Percentiles rank a stretch among this genome's conserved stretches.
These are phyloP conservation scores for Parnassius orleans DNA, from an alignment of 2,888 invertebrate genomes.

Conservation along the genomic window DNA sequence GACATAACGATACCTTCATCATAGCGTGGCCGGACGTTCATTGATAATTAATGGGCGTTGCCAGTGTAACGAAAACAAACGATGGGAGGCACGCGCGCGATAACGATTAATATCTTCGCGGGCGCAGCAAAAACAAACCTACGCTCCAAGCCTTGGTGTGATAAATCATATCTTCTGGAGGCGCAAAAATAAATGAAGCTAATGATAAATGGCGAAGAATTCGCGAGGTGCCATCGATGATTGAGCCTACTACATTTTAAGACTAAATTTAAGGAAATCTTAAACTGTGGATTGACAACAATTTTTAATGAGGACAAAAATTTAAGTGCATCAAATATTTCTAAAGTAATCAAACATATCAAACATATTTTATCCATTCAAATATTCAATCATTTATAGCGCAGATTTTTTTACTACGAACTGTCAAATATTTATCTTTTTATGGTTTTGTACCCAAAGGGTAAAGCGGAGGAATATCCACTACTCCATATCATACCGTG, in stretches of 20 bases:
- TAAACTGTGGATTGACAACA: too few relatives aligned
- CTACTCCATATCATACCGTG: too few relatives aligned
- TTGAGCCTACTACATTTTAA: conserved; percentile 64
- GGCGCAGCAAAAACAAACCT: conserved; percentile 77
- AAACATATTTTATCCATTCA: too few relatives aligned
- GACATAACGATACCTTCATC: conserved; percentile 74
- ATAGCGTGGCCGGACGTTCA: conserved; percentile 73
- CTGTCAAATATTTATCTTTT: conserved; percentile 58
- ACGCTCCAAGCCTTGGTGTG: conserved; percentile 67
- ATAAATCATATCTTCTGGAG: conserved; percentile 79
- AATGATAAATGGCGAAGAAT: conserved; percentile 77
- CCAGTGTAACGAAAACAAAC: conserved; percentile 79
- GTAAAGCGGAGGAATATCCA: too few relatives aligned
- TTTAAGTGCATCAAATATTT: too few relatives aligned
- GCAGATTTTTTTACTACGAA: conserved; percentile 44
- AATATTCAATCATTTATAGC: conserved; percentile 49
- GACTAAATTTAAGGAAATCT: conserved; percentile 45
- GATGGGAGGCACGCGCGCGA: conserved; percentile 74
- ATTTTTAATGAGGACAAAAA: too few relatives aligned
- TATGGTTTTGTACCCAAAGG: too few relatives aligned
- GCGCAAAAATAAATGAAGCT: conserved; percentile 79
- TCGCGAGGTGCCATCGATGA: conserved; percentile 58
- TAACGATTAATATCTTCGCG: conserved; percentile 79
- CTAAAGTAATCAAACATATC: too few relatives aligned
- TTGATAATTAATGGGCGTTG: conserved; percentile 79